Evolutionary conservation across 2,888 invertebrate genomes (phyloP).

Genomic region (Cephus rjabovi): DNA sequence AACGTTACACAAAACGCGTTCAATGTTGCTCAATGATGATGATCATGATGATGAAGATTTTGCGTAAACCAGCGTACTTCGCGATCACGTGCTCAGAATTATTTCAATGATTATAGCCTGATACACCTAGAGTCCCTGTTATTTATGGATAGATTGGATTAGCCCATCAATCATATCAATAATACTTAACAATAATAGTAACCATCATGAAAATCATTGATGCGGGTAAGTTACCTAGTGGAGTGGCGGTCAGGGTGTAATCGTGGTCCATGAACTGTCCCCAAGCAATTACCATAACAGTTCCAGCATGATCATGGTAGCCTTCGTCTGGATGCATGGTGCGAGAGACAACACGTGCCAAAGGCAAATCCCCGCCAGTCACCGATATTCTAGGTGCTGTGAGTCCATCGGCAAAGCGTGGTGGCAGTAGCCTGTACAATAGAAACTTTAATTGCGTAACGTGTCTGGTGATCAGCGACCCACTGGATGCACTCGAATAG

Average conservation of each 20-base stretch:
- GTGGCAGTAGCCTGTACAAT: conserved; percentile 75
- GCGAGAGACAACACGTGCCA: conserved; percentile 86
- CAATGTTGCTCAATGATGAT: neutral
- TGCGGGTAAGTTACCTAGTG: conserved; percentile 75
- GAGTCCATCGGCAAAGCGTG: conserved; percentile 87
- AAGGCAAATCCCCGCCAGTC: conserved; percentile 81
- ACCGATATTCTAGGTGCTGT: conserved; percentile 85
- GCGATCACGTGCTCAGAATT: neutral
- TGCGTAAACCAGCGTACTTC: neutral
- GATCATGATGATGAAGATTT: neutral
- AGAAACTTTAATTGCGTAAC: conserved; percentile 1
- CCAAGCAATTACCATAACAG: conserved; percentile 94
- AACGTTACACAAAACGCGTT: neutral
- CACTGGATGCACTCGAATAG: neutral
- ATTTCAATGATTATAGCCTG: neutral
- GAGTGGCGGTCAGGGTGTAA: conserved; percentile 88
- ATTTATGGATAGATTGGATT: neutral
- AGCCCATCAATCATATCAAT: neutral
- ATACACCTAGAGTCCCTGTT: neutral
- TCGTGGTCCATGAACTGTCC: conserved; percentile 97
- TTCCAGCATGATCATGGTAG: conserved; percentile 93
- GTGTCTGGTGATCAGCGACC: neutral
- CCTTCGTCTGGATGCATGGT: conserved; percentile 94
- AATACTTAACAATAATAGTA: neutral
- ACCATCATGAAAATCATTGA: neutral